phyloP scores from a whole-genome alignment of 1,140 invertebrate species.

The Conus betulinus region DNA sequence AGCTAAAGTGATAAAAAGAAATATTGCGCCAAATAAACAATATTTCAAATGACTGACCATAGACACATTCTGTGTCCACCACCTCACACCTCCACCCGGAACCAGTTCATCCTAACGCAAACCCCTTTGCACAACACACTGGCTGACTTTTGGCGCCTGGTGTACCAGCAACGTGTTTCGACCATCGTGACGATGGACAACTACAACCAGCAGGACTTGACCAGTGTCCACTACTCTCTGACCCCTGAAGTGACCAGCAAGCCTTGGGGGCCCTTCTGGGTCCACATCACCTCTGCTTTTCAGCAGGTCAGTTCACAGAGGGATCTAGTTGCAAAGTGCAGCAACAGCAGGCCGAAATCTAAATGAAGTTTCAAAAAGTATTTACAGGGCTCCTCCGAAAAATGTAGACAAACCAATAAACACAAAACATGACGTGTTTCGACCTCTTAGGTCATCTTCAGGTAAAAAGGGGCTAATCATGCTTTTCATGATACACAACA shows the following conservation, averaged over 20 bases:
- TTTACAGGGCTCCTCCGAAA: neutral
- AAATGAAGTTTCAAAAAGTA: neutral
- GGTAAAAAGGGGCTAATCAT: no score
- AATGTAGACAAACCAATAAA: neutral
- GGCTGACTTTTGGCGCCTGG: conserved; percentile 73
- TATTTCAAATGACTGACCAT: neutral
- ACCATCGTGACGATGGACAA: conserved; percentile 72
- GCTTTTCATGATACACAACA: neutral
- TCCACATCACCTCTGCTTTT: conserved; percentile 58
- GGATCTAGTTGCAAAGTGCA: neutral
- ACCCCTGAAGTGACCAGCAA: conserved; percentile 61
- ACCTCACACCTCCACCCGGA: neutral
- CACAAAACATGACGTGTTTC: no score
- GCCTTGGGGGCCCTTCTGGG: conserved; percentile 64
- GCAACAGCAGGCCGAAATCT: neutral
- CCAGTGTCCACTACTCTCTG: conserved; percentile 70
- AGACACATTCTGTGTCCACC: neutral
- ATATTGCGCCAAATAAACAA: neutral
- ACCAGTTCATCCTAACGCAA: conserved; percentile 72
- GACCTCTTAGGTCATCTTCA: no score
- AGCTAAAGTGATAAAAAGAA: neutral
- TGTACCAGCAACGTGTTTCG: conserved; percentile 69
- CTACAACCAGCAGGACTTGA: conserved; percentile 64
- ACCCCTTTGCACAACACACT: conserved; percentile 70
- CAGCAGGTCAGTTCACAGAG: conserved; percentile 35